These are phyloP conservation scores for Steinernema feltiae DNA, from an alignment of 1,140 invertebrate genomes.

Conservation along the genomic window DNA sequence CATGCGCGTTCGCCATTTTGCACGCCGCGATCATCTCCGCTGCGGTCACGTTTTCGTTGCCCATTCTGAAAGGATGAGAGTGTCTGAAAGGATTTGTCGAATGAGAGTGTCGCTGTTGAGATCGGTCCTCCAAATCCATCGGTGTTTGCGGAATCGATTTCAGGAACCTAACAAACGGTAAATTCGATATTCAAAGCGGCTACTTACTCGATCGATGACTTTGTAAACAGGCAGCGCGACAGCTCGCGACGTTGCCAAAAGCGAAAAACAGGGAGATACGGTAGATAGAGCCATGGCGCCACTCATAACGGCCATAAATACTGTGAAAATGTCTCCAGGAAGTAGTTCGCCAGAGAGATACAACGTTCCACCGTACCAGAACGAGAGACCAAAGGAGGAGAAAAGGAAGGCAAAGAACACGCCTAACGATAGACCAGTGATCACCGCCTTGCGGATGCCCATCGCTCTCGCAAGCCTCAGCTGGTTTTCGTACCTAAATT, in stretches of 20 bases:
- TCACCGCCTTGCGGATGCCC: constrained; percentile 39
- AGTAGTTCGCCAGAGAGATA: constrained; percentile 24
- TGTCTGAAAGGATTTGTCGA: constrained; percentile 60
- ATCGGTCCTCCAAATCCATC: constrained; percentile 47
- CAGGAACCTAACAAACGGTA: constrained; percentile 46
- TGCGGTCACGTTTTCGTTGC: constrained; percentile 67
- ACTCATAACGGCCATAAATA: constrained; percentile 52
- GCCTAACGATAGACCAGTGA: constrained; percentile 28
- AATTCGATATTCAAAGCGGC: neutral
- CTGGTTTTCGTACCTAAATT: constrained; percentile 30
- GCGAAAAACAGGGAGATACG: constrained; percentile 1
- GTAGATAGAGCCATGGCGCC: constrained; percentile 45
- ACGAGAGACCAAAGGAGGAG: constrained; percentile 40
- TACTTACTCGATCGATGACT: constrained; percentile 16
- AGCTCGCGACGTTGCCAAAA: neutral
- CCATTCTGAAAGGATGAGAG: constrained; percentile 60
- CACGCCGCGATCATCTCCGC: constrained; percentile 60
- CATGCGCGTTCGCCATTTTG: constrained; percentile 39
- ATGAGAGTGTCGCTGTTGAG: constrained; percentile 55
- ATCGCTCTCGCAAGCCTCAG: constrained; percentile 24
- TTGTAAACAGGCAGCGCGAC: neutral
- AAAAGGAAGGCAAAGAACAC: constrained; percentile 36
- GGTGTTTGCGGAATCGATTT: constrained; percentile 56
- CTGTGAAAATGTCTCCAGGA: constrained; percentile 23
- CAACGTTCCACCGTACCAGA: constrained; percentile 40